phyloP scores from a whole-genome alignment of 2,113 vertebrate species.

The Bufo bufo region DNA sequence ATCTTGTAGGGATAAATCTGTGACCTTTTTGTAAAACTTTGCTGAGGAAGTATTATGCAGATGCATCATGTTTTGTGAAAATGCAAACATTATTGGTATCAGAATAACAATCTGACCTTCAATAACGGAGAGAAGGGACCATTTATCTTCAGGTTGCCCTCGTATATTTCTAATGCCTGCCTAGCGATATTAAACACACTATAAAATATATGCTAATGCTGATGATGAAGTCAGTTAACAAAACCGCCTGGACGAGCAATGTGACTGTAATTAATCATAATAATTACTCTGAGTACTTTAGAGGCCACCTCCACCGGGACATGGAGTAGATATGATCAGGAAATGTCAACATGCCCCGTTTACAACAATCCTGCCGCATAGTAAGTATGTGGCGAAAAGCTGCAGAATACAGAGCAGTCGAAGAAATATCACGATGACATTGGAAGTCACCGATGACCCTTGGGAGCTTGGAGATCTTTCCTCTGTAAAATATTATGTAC shows the following conservation, averaged over 20 bases:
- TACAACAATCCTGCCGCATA: neutral
- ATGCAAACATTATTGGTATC: conserved; percentile 24
- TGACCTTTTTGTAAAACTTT: conserved; percentile 14
- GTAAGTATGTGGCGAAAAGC: neutral
- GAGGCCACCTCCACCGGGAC: conserved; percentile 35
- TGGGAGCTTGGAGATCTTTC: neutral
- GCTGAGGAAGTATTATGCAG: conserved; percentile 22
- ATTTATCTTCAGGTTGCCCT: conserved; percentile 33
- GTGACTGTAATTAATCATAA: conserved; percentile 43
- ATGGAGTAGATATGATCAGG: conserved; percentile 12
- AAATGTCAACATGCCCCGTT: conserved; percentile 42
- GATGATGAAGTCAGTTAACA: conserved; percentile 31
- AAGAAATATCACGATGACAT: conserved; percentile 7
- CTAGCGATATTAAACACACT: neutral
- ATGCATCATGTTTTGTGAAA: neutral
- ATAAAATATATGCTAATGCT: conserved; percentile 37
- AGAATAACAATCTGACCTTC: conserved; percentile 38
- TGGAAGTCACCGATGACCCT: neutral
- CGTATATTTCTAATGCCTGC: conserved; percentile 2
- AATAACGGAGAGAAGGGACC: conserved; percentile 16
- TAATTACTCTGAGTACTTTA: conserved; percentile 39
- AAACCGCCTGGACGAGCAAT: conserved; percentile 16
- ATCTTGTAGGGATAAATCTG: neutral
- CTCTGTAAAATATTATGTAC: neutral
- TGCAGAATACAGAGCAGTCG: neutral